Conservation (phyloP, 1,140 invertebrate genomes). For the Oreohelix idahoensis region DNA sequence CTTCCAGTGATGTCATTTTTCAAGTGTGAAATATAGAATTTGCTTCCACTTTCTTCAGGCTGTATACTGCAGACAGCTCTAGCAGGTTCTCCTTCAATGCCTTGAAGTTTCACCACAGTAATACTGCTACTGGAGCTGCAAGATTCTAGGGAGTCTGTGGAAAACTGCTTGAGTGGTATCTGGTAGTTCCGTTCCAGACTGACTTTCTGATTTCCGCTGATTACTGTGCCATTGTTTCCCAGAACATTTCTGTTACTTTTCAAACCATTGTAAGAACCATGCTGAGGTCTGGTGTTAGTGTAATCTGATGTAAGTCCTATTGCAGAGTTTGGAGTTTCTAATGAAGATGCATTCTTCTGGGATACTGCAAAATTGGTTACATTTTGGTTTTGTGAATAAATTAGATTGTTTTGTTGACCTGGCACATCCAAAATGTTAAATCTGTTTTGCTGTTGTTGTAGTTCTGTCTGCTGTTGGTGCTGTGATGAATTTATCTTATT, state of each 20-base stretch:
- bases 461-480: not conserved
- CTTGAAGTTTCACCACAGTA: not conserved
- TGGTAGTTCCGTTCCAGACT: no score
- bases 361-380: not conserved
- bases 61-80: not conserved
- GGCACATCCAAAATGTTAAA: no score
- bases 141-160: slow-evolving; percentile 27
- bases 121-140: slow-evolving; percentile 13
- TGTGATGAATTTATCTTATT: not conserved
- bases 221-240: not conserved
- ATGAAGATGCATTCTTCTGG: not conserved
- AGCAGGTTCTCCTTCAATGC: not conserved
- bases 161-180: slow-evolving; percentile 13
- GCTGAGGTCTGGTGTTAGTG: not conserved
- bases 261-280: not conserved
- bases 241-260: not conserved
- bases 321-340: not conserved
- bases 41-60: not conserved
- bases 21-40: no score
- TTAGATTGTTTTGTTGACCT: no score
- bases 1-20: no score
- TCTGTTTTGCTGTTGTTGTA: no score
- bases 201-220: no score
- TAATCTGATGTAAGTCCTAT: not conserved
- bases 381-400: no score